Base-by-base conservation (phyloP, 2,888 invertebrate genomes). In the Atrina japonica region DNA sequence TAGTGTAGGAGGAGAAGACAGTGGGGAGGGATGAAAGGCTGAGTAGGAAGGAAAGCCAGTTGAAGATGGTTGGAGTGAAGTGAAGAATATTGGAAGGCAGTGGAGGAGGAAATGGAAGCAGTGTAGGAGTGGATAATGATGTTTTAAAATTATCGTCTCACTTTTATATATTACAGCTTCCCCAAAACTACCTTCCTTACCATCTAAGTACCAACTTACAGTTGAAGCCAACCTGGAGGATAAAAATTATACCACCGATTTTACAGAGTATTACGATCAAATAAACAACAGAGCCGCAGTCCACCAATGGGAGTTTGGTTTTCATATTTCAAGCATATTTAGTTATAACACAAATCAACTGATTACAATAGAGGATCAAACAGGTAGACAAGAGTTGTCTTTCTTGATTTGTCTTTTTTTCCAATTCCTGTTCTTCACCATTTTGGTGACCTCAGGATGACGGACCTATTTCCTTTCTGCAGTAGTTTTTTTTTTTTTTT, bases 221-320 rank as follows among this genome's bases (percentile, higher is more conserved):
- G 61, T 77, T 0, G 82, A 83, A 50, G 76, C 66, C 9, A 83
- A 83, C 49, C 77, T 83, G n/a, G 49, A 65, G n/a, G 76, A 83
- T 68, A 60, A 76, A 30, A 73, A 76, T 21, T 78, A 73, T 50
- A 78, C 77, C 6, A 73, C 74, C 5, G 77, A 78, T 50, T 76
- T 66, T 29, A 72, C 75, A 16, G 71, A 77, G 27, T 81, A 70
- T 47, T 80, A 73, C 30, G 75, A 77, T 43, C 61, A 71, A 6
- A 27, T 45, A 1, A 64, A 63, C 35, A 70, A 78, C 40, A 52
- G 74, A 16, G 75, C 73, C 2, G 77, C 75, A 0, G 66, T 71
- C 9, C 65, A 73, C 11, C 65, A 70, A 5, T 66, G 65, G n/a
- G 70, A 75, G 7, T 50, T 47, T 5, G 78, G 81, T 7, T 45